Conservation (phyloP, 2,113 vertebrate species). For the Siphamia tubifer region DNA sequence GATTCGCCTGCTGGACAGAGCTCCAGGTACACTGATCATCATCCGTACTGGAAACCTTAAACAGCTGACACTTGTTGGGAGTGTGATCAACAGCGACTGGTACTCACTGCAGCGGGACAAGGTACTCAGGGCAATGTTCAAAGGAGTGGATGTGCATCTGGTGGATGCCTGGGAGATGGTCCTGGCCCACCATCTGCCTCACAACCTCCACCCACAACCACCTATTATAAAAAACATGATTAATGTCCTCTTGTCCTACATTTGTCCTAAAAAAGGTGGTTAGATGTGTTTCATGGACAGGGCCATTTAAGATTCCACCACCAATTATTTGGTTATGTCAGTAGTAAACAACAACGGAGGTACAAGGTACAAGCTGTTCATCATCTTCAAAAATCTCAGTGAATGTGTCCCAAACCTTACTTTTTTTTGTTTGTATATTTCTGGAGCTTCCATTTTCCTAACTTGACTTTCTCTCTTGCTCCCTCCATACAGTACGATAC, state of each 20-base stretch:
- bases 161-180: slow-evolving; percentile 97
- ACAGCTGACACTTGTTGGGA: slow-evolving; percentile 82
- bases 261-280: slow-evolving; percentile 76
- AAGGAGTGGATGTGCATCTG: slow-evolving; percentile 82
- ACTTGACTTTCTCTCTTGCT: too few relatives aligned
- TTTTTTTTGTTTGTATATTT: too few relatives aligned
- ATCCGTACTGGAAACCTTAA: slow-evolving; percentile 85
- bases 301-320: too few relatives aligned
- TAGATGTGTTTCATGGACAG: too few relatives aligned
- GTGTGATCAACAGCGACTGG: slow-evolving; percentile 91
- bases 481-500: too few relatives aligned
- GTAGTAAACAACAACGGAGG: too few relatives aligned
- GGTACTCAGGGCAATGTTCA: slow-evolving; percentile 89
- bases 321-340: too few relatives aligned
- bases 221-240: slow-evolving; percentile 90
- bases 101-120: slow-evolving; percentile 85
- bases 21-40: slow-evolving; percentile 81
- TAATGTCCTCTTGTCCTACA: slow-evolving; percentile 84
- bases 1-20: slow-evolving; percentile 82
- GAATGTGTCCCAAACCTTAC: too few relatives aligned
- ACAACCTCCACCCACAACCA: slow-evolving; percentile 86
- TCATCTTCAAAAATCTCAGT: too few relatives aligned
- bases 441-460: too few relatives aligned
- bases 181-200: slow-evolving; percentile 85
- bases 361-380: too few relatives aligned